Percentiles rank a stretch among this genome's conserved stretches.
Conservation (phyloP, 2,888 invertebrate genomes). For the Athetis lepigone region DNA sequence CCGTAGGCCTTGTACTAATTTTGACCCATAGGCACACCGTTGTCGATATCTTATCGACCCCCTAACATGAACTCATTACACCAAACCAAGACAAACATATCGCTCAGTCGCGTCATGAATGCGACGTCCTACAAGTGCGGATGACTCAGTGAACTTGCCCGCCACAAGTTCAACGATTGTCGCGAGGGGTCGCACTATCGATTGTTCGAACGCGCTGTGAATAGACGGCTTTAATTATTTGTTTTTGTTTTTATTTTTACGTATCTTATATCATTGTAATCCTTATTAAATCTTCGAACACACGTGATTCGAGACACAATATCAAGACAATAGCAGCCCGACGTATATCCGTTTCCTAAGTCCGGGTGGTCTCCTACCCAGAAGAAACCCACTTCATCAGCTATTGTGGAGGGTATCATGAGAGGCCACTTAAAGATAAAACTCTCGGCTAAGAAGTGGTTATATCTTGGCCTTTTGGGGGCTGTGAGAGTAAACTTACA, state of each 20-base stretch:
- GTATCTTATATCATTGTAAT: conserved; percentile 4
- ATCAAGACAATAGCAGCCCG: no score
- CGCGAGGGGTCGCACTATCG: conserved; percentile 52
- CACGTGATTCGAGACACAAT: no score
- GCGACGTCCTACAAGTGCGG: conserved; percentile 50
- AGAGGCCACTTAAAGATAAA: conserved; percentile 39
- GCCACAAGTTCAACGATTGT: conserved; percentile 56
- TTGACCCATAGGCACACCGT: no score
- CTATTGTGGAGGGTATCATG: conserved; percentile 22
- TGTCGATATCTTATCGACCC: conserved; percentile 9
- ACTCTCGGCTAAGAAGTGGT: conserved; percentile 24
- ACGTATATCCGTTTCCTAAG: no score
- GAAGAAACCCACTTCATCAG: conserved; percentile 35
- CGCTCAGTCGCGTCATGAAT: conserved; percentile 38
- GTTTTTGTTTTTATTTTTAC: conserved; percentile 9
- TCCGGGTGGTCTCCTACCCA: conserved; percentile 13
- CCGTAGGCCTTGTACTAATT: no score
- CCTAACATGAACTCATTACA: conserved; percentile 23
- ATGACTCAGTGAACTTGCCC: conserved; percentile 60
- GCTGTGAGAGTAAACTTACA: conserved; percentile 11
- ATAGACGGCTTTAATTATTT: conserved; percentile 47
- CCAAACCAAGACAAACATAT: conserved; percentile 2
- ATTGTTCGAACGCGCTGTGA: conserved; percentile 53
- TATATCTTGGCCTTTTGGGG: conserved; percentile 32
- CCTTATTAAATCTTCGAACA: no score